Percentiles rank a stretch among this genome's conserved stretches.
phyloP scores from a whole-genome alignment of 2,113 vertebrate species.

The Eubucco bourcierii region DNA sequence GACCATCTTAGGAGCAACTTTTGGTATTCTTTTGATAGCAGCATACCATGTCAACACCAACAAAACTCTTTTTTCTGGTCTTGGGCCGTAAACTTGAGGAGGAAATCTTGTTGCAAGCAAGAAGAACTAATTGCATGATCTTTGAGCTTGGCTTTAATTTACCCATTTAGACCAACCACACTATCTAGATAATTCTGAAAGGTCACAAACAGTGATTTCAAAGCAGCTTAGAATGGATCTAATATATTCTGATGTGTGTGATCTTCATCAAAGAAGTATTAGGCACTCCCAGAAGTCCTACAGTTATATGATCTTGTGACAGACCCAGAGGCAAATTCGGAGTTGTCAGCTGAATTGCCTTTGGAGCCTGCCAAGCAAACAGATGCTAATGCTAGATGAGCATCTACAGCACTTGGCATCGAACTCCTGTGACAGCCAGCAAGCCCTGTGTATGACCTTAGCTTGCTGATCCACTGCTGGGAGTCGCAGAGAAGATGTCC shows the following conservation, averaged over 20 bases:
- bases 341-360: conserved; percentile 43
- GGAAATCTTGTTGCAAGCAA: neutral
- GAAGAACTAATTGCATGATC: neutral
- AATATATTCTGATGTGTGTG: neutral
- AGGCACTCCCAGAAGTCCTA: conserved; percentile 37
- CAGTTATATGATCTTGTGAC: conserved; percentile 37
- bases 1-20: neutral
- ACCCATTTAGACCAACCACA: neutral
- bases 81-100: neutral
- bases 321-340: conserved; percentile 52
- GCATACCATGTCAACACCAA: neutral
- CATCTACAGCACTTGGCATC: conserved; percentile 10
- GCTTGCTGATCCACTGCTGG: conserved; percentile 7
- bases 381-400: conserved; percentile 59
- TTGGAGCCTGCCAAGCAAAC: conserved; percentile 53
- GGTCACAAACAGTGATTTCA: neutral
- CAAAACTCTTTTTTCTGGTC: neutral
- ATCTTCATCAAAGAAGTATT: conserved; percentile 32
- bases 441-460: conserved; percentile 43
- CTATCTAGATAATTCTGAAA: neutral
- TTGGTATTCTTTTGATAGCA: neutral
- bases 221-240: neutral
- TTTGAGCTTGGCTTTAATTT: neutral
- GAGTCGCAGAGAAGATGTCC: neutral
- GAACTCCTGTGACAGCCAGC: conserved; percentile 6